Percentiles rank a stretch among this genome's conserved stretches.
Conservation (phyloP, 2,797 vertebrate genomes). For the Schizothorax lantsangensis region DNA sequence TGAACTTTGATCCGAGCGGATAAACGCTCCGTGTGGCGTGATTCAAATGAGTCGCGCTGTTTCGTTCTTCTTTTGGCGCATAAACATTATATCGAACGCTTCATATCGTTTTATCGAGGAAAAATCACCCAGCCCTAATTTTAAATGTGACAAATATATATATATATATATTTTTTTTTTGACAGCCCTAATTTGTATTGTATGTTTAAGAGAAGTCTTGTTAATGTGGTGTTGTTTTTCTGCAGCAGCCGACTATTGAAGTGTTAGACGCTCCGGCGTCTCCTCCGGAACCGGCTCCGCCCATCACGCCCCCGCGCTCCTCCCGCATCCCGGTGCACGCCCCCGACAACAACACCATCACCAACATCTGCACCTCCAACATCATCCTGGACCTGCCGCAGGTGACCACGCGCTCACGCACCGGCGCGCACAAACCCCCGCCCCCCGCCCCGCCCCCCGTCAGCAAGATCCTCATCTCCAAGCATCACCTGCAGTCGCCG, state of each 20-base stretch:
- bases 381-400: constrained; percentile 83
- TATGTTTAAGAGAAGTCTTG: too few relatives aligned
- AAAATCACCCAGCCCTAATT: too few relatives aligned
- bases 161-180: too few relatives aligned
- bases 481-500: constrained; percentile 75
- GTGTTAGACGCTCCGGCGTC: constrained; percentile 83
- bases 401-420: constrained; percentile 81
- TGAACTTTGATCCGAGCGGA: too few relatives aligned
- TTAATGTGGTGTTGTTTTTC: background rate
- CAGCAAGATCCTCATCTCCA: constrained; percentile 89
- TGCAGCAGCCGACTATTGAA: constrained; percentile 80
- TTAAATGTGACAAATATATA: too few relatives aligned
- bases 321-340: constrained; percentile 77
- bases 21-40: too few relatives aligned
- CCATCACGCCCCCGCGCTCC: constrained; percentile 51
- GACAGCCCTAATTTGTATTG: too few relatives aligned
- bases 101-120: too few relatives aligned
- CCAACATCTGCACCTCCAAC: constrained; percentile 86
- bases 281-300: constrained; percentile 33
- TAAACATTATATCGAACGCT: too few relatives aligned
- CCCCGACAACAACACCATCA: constrained; percentile 85
- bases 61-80: too few relatives aligned
- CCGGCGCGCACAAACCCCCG: constrained; percentile 75
- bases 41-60: too few relatives aligned
- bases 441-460: constrained; percentile 70